Evolutionary conservation across 2,888 invertebrate genomes (phyloP), one percentile per base, ranked within the genome.

Genomic region (Standfussiana lucernea): DNA sequence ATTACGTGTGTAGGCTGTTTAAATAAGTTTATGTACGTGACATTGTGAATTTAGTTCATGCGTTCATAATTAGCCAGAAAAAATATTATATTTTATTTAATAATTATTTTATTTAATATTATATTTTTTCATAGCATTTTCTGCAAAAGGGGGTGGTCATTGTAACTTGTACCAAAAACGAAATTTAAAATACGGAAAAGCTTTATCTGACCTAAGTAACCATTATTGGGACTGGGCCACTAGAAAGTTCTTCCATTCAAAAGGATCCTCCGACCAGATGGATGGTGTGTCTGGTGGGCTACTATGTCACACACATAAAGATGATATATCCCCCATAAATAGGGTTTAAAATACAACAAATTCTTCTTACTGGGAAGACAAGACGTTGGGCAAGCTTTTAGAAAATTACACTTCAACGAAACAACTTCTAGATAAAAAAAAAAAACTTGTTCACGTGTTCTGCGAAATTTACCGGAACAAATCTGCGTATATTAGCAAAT

Each of bases 241-340:
- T n/a, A 35, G 32, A n/a, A 64, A 35, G 32, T 21, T 35, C 21
- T 21, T 61, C 8, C 15, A 61, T 61, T 35, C 10, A 21, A 59
- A 32, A 59, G 32, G 15, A 40, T 64, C n/a, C 24, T 40, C n/a
- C n/a, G n/a, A 64, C 15, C 59, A 32, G 59, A 32, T 21, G 59
- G 32, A 18, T 40, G 40, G n/a, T n/a, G 15, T 11, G 32, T 37
- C 7, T 62, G 1, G 62, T 37, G 24, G 8, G n/a, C 62, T n/a
- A 8, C 40, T 40, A 64, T 64, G 40, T 64, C 40, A 64, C 64
- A 37, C 62, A 40, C 76, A 65, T 84, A 59, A 76, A 84, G 8
- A 73, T 84, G 76, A 80, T 64, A 73, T 73, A 80, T 35, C 45
- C 18, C 11, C 53, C 68, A 71, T 84, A 84, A 80, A 80, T 42